A percentile compares a stretch with the other conserved stretches of the same genome.
Evolutionary conservation across 2,888 invertebrate species (phyloP).

Genomic region (Teinopalpus imperialis): DNA sequence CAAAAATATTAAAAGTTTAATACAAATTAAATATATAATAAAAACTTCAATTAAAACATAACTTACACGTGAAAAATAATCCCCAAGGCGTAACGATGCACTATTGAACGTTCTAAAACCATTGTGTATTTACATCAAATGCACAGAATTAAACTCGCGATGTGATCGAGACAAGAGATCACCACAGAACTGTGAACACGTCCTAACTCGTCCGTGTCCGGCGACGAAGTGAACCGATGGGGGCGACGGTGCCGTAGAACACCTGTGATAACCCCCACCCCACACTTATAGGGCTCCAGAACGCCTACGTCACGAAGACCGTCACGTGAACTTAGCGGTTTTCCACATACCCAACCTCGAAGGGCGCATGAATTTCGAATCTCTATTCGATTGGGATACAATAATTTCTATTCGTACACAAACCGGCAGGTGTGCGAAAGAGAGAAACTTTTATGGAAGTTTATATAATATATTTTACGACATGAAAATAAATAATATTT

Average conservation of each 20-base stretch:
- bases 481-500: too few species aligned
- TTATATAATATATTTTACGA: background rate
- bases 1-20: too few species aligned
- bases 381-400: too few species aligned
- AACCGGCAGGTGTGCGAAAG: constrained; percentile 2
- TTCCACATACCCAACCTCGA: constrained; percentile 8
- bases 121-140: too few species aligned
- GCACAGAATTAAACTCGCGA: constrained; percentile 20
- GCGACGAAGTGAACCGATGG: constrained; percentile 50
- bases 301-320: constrained; percentile 37
- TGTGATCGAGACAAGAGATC: background rate
- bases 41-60: constrained; percentile 9
- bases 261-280: constrained; percentile 52
- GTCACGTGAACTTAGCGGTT: constrained; percentile 21
- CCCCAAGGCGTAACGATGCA: background rate
- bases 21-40: constrained; percentile 15
- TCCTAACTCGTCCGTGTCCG: constrained; percentile 35
- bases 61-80: constrained; percentile 7
- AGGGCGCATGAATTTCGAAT: too few species aligned
- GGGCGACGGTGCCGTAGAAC: constrained; percentile 53
- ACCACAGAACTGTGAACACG: constrained; percentile 20
- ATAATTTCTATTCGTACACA: background rate
- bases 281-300: constrained; percentile 75
- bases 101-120: too few species aligned
- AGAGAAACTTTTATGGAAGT: background rate